phyloP scores from a whole-genome alignment of 2,888 invertebrate genomes.

The Helobdella robusta region DNA sequence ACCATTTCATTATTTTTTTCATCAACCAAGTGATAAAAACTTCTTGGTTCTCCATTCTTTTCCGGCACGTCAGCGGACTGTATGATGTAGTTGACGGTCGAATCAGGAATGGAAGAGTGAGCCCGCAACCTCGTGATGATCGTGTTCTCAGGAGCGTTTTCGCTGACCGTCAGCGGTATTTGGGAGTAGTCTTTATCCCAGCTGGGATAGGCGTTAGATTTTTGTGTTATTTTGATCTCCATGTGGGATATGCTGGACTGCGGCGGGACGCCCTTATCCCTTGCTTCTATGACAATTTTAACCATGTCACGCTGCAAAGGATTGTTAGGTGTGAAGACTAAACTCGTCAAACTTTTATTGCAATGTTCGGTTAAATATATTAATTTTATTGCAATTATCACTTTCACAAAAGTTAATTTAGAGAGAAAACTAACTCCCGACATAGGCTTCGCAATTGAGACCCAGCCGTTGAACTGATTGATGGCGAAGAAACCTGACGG shows the following conservation, averaged over 20 bases:
- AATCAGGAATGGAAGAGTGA: constrained; percentile 26
- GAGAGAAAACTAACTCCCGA: constrained; percentile 37
- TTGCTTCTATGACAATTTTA: constrained; percentile 81
- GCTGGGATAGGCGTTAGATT: constrained; percentile 35
- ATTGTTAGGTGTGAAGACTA: too few species aligned
- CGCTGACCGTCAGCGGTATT: constrained; percentile 29
- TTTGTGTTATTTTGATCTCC: constrained; percentile 83
- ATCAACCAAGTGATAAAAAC: constrained; percentile 33
- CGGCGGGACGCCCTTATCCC: constrained; percentile 91
- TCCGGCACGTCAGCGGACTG: constrained; percentile 35
- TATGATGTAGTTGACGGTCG: constrained; percentile 34
- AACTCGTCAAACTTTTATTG: too few species aligned
- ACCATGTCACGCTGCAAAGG: constrained; percentile 32
- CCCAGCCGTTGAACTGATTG: constrained; percentile 93
- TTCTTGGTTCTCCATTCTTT: constrained; percentile 33
- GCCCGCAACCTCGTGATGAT: constrained; percentile 33
- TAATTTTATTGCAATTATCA: background rate
- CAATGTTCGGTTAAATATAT: background rate
- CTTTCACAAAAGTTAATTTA: background rate
- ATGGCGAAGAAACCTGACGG: constrained; percentile 85
- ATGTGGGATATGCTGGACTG: constrained; percentile 93
- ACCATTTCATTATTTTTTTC: constrained; percentile 35
- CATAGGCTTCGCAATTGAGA: constrained; percentile 81
- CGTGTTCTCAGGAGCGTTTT: constrained; percentile 34
- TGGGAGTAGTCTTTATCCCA: constrained; percentile 36